These are phyloP conservation scores for Centroberyx gerrardi DNA, from an alignment of 2,797 vertebrate species.

Conservation along the genomic window DNA sequence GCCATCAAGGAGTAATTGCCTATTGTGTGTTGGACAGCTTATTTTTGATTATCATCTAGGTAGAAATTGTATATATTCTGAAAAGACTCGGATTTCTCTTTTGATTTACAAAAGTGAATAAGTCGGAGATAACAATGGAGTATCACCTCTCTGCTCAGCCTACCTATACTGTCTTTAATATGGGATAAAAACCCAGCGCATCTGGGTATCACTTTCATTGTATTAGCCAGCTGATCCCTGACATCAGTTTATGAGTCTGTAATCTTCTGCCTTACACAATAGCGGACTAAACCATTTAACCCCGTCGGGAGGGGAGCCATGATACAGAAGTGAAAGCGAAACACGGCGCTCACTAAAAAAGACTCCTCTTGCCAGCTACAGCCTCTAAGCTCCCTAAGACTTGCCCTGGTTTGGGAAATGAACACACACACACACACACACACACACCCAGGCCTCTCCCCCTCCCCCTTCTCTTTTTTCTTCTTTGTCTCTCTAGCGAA, in stretches of 20 bases:
- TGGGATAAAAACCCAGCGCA: constrained; percentile 72
- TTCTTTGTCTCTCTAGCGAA: constrained; percentile 85
- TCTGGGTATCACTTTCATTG: constrained; percentile 82
- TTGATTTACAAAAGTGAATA: constrained; percentile 68
- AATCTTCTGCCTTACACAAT: constrained; percentile 84
- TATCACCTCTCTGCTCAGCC: constrained; percentile 60
- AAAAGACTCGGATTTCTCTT: constrained; percentile 52
- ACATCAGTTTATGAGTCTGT: constrained; percentile 87
- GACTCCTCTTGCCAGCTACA: constrained; percentile 69
- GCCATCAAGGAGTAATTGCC: constrained; percentile 71
- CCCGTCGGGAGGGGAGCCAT: constrained; percentile 71
- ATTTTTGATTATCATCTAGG: constrained; percentile 71
- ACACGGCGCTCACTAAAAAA: constrained; percentile 54
- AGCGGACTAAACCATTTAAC: constrained; percentile 83
- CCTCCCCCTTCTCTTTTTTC: constrained; percentile 74
- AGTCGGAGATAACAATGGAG: constrained; percentile 60
- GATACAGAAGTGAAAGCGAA: constrained; percentile 72
- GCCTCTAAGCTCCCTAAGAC: constrained; percentile 79
- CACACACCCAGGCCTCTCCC: constrained; percentile 40
- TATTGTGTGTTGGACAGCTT: constrained; percentile 69
- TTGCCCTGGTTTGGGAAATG: constrained; percentile 77
- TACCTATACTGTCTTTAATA: constrained; percentile 73
- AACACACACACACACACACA: constrained; percentile 55
- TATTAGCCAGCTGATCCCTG: constrained; percentile 84
- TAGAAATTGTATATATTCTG: constrained; percentile 57